These are phyloP conservation scores for Helicoverpa armigera DNA, from an alignment of 1,140 invertebrate genomes.

Conservation along the genomic window DNA sequence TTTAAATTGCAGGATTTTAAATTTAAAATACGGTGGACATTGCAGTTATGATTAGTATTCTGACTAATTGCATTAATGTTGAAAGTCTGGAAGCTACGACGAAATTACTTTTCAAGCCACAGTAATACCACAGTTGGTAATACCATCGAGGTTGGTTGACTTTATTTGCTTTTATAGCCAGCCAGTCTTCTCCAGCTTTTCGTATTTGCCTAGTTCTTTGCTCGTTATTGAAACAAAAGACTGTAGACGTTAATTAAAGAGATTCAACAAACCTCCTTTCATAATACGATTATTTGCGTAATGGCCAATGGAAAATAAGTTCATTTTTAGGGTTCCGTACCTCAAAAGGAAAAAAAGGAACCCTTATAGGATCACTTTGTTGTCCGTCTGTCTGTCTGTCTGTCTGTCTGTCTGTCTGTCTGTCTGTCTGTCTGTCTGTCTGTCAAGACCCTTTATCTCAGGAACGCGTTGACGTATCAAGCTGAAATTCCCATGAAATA, in stretches of 20 bases:
- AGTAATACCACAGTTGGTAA: neutral
- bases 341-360: no score
- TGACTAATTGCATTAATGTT: constrained; percentile 24
- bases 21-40: neutral
- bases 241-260: constrained; percentile 31
- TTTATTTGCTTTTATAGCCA: constrained; percentile 13
- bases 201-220: constrained; percentile 27
- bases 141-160: neutral
- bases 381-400: no score
- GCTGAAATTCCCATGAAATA: no score
- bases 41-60: constrained; percentile 9
- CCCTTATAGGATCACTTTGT: no score
- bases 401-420: no score
- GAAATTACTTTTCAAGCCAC: constrained; percentile 11
- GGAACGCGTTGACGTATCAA: no score
- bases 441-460: no score
- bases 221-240: constrained; percentile 33
- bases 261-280: constrained; percentile 18
- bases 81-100: neutral
- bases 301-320: neutral
- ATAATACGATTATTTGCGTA: neutral
- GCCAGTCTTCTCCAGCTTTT: constrained; percentile 9
- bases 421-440: no score
- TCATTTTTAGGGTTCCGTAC: no score
- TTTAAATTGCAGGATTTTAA: neutral